Evolutionary conservation across 2,888 invertebrate genomes (phyloP), one percentile per base, ranked within the genome.

Genomic region (Dilophus febrilis): DNA sequence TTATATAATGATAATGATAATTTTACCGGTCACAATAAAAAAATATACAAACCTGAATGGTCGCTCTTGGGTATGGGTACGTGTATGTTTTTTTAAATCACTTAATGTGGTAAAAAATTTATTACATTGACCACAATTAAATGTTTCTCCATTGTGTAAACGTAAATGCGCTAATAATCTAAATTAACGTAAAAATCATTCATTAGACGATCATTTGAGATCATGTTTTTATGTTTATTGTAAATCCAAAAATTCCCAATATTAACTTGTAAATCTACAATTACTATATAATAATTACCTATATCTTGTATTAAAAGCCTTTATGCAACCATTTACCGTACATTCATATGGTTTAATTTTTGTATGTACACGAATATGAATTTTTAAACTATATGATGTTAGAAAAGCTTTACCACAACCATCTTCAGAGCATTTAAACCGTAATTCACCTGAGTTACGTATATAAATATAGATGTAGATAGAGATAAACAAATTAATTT

Each of bases 91-190:
- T 64, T 90, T 86, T 50, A 92, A 71, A 65, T 94, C 92, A 59
- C 90, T 90, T 45, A 87, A 68, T 14, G 92, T 94, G 8, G 92
- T 94, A 60, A 94, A 94, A 61, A 78, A 86, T 59, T 92, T 92
- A 45, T 76, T 67, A 55, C 92, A 94, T 39, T 84, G 72, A 51
- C 77, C 74, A 61, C 92, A 94, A 64, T 92, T 90, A 59, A 94
- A 94, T 7, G 92, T 92, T 58, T 88, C 79, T 10, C 94, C 94
- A 55, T 82, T 91, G 64, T 94, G 94, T 42, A 94, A 66, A 50
- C 92, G 72, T 61, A 91, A 78, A 61, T 92, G 92, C 39, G 91
- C 91, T 59, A 82, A 74, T 52, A 88, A 68, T 61, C 83, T 74
- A 55, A 6, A 22, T 22, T n/a, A n/a, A n/a, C n/a, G n/a, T n/a